These are phyloP conservation scores for Drosophila sp. DNA, from an alignment of 1,140 invertebrate species.

Conservation along the genomic window DNA sequence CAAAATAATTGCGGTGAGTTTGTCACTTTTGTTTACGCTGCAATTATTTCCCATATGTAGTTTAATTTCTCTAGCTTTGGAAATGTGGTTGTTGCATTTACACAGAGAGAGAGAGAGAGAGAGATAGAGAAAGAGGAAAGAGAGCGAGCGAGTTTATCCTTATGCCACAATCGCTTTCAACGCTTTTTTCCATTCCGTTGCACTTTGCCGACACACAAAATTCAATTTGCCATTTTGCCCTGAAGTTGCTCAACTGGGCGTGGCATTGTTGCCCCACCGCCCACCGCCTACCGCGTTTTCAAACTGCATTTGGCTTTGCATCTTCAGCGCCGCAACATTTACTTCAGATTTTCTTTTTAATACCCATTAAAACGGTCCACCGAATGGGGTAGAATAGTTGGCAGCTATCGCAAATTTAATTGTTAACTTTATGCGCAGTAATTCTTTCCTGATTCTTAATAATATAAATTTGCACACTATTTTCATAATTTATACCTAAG, in stretches of 20 bases:
- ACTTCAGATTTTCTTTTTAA: slow-evolving; percentile 20
- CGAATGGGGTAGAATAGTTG: background rate
- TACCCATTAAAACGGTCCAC: slow-evolving; percentile 1
- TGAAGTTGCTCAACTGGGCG: slow-evolving; percentile 54
- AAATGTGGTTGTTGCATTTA: background rate
- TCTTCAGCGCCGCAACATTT: slow-evolving; percentile 39
- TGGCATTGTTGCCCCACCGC: slow-evolving; percentile 23
- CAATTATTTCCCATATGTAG: slow-evolving; percentile 44
- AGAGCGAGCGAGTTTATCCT: slow-evolving; percentile 37
- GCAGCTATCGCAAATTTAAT: no score
- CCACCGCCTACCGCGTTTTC: background rate
- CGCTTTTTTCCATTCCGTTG: slow-evolving; percentile 67
- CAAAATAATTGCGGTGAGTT: slow-evolving; percentile 35
- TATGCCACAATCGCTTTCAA: slow-evolving; percentile 23
- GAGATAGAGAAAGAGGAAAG: slow-evolving; percentile 1
- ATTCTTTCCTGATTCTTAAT: no score
- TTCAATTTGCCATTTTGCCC: slow-evolving; percentile 78
- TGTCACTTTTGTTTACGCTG: slow-evolving; percentile 44
- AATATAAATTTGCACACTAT: no score
- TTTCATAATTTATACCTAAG: no score
- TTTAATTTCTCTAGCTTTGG: slow-evolving; percentile 9
- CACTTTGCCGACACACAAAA: slow-evolving; percentile 69
- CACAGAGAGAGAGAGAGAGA: slow-evolving; percentile 3
- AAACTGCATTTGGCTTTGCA: slow-evolving; percentile 74
- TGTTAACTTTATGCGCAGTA: no score